phyloP scores from a whole-genome alignment of 1,140 invertebrate species.

The Anadara kagoshimensis region DNA sequence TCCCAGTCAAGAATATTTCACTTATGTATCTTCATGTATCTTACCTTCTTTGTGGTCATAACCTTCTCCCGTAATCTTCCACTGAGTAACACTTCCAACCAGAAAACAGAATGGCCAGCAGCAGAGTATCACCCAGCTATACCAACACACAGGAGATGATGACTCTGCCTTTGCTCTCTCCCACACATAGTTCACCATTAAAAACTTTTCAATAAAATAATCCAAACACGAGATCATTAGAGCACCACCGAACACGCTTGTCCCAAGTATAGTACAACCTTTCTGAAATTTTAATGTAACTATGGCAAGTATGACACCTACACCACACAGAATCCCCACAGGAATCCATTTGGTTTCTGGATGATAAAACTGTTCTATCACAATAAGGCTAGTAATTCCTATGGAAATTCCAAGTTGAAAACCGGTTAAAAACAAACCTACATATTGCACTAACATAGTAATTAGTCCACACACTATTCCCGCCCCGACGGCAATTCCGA shows the following conservation, averaged over 20 bases:
- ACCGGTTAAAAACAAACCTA: slow-evolving; percentile 88
- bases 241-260: slow-evolving; percentile 84
- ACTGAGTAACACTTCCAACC: slow-evolving; percentile 82
- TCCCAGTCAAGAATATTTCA: too few species aligned
- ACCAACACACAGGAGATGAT: slow-evolving; percentile 81
- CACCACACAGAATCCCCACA: slow-evolving; percentile 80
- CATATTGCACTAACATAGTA: slow-evolving; percentile 86
- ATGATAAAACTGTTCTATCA: slow-evolving; percentile 68
- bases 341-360: slow-evolving; percentile 80
- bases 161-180: slow-evolving; percentile 72
- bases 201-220: slow-evolving; percentile 85
- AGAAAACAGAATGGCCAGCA: slow-evolving; percentile 84
- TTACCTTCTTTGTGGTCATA: slow-evolving; percentile 78
- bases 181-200: slow-evolving; percentile 83
- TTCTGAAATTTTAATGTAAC: slow-evolving; percentile 85
- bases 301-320: slow-evolving; percentile 82
- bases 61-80: slow-evolving; percentile 82
- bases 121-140: slow-evolving; percentile 84
- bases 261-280: slow-evolving; percentile 84
- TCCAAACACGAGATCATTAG: slow-evolving; percentile 83
- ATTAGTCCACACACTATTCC: slow-evolving; percentile 87
- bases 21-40: too few species aligned
- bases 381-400: slow-evolving; percentile 76
- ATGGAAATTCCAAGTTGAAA: slow-evolving; percentile 84
- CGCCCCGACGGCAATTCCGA: slow-evolving; percentile 83